Evolutionary conservation across 2,797 vertebrate species (phyloP), one percentile per base, ranked within the genome.

Genomic region (Chaetophractus vellerosus): DNA sequence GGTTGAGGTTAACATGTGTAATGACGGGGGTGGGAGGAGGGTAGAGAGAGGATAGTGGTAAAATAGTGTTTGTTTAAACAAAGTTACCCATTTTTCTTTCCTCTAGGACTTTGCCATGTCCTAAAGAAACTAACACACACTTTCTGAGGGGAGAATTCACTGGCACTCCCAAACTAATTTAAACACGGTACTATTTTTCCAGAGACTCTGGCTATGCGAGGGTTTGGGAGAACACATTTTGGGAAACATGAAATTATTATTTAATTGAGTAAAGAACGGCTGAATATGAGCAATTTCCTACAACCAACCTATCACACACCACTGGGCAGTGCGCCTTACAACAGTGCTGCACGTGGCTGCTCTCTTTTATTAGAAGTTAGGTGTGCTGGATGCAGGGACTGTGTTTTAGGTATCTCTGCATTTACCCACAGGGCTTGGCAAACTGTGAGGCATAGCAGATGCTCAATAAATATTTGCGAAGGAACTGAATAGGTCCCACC

Each of bases 281-380:
- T 18, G n/a, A 38, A 1, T 2, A 4, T 2, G 9, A 74, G 63
- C 24, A 64, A 24, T 18, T 36, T 55, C 68, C 26, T 0, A 33
- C 0, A 33, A 9, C 0, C 10, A 28, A 1, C 28, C 75, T 6
- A 6, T 21, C 5, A 11, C 23, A 0, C 0, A 9, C 36, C 21
- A 9, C 38, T 28, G 36, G 14, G 12, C 2, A 52, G 2, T 0
- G 33, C 23, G 6, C 9, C 15, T 24, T 6, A 31, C 0, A 1
- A 18, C 2, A 0, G 57, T 5, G 79, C 1, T 0, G 1, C 38
- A 8, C 21, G 9, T 2, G 41, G 26, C 10, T 2, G 31, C 15
- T n/a, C 41, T 36, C 38, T 9, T 28, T 26, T 21, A 1, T 5
- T 0, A 5, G 5, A 33, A 15, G 33, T 1, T 6, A 16, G 11